phyloP scores from a whole-genome alignment of 2,888 invertebrate species.

The Heteropelma amictum region DNA sequence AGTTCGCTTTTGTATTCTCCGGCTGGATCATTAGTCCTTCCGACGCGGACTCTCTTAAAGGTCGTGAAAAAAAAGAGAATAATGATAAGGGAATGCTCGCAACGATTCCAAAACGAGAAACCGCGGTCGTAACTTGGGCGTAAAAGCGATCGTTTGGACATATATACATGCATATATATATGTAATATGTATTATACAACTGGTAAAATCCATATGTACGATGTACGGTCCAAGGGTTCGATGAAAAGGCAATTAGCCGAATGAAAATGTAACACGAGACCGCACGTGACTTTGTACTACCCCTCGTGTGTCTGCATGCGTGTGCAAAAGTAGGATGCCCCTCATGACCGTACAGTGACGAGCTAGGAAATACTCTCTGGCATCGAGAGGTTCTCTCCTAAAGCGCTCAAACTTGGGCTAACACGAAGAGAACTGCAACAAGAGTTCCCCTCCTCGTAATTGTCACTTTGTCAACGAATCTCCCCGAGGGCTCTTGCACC shows the following conservation, averaged over 20 bases:
- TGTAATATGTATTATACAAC: neutral
- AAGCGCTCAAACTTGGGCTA: constrained; percentile 8
- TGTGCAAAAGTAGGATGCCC: constrained; percentile 31
- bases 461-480: constrained; percentile 76
- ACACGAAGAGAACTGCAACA: constrained; percentile 53
- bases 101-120: constrained; percentile 43
- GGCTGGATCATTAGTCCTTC: constrained; percentile 40
- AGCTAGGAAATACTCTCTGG: constrained; percentile 34
- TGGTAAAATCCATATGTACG: constrained; percentile 3
- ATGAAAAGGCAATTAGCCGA: constrained; percentile 77
- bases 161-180: neutral
- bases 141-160: neutral
- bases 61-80: constrained; percentile 9
- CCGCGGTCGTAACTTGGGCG: neutral
- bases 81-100: constrained; percentile 23
- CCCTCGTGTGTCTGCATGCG: constrained; percentile 51
- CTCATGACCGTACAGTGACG: constrained; percentile 28
- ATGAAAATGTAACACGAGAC: constrained; percentile 78
- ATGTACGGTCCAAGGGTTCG: constrained; percentile 49
- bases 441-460: constrained; percentile 67
- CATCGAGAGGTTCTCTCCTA: constrained; percentile 23
- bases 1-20: constrained; percentile 17
- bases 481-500: constrained; percentile 60
- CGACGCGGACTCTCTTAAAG: constrained; percentile 32
- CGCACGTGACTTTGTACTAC: constrained; percentile 74